Percentiles rank a stretch among this genome's conserved stretches.
These are phyloP conservation scores for Alouatta palliata DNA, from an alignment of 2,113 vertebrate species.

Conservation along the genomic window DNA sequence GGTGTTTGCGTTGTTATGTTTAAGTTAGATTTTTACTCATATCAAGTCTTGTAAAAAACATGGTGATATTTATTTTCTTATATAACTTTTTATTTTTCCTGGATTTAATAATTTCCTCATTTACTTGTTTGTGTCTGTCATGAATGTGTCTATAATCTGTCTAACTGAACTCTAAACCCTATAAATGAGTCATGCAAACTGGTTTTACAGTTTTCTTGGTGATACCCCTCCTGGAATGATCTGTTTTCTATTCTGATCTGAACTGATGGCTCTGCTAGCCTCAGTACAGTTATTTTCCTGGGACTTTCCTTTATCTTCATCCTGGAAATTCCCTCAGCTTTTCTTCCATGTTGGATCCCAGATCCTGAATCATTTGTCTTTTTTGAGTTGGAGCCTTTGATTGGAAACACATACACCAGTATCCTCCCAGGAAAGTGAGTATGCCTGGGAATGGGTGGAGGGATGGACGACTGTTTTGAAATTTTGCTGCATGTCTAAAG, in stretches of 20 bases:
- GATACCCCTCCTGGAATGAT: background rate
- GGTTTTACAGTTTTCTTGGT: background rate
- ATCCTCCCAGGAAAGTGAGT: background rate
- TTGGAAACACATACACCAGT: background rate
- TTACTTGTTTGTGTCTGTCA: slow-evolving; percentile 4
- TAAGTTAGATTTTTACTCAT: slow-evolving; percentile 4
- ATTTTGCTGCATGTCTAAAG: background rate
- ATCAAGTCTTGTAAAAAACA: background rate
- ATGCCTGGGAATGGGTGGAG: background rate
- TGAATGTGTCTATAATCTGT: background rate
- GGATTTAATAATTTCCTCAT: background rate
- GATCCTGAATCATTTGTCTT: background rate
- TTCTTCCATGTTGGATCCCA: background rate
- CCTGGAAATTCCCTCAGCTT: slow-evolving; percentile 2
- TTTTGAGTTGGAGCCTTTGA: background rate
- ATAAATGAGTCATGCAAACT: background rate
- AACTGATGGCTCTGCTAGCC: background rate
- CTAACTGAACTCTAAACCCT: background rate
- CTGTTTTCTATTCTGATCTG: background rate
- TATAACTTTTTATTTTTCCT: background rate
- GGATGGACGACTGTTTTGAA: background rate
- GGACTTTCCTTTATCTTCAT: slow-evolving; percentile 23
- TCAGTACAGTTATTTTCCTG: slow-evolving; percentile 7
- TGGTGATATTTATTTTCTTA: background rate
- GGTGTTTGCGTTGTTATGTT: background rate